Conservation (phyloP, 2,113 vertebrate species). For the Hylia prasina region DNA sequence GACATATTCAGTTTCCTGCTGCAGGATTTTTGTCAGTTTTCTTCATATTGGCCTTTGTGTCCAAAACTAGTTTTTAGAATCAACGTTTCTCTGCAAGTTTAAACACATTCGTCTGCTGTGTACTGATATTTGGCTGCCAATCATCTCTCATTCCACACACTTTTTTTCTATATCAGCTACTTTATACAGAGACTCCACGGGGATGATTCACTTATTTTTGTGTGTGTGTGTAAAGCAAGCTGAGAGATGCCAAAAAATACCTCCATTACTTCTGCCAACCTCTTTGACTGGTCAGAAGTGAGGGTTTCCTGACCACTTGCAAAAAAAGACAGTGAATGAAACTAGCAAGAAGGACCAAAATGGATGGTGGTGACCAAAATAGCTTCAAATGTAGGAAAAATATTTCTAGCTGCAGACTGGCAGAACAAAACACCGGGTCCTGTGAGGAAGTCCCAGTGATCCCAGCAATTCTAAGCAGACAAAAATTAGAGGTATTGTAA, state of each 20-base stretch:
- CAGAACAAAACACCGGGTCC: background rate
- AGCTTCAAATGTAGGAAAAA: background rate
- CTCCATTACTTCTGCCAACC: background rate
- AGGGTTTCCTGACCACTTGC: background rate
- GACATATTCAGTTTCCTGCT: background rate
- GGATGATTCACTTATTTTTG: background rate
- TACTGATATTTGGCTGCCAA: background rate
- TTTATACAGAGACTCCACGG: background rate
- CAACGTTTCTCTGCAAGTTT: fast-evolving
- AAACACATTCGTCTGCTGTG: background rate
- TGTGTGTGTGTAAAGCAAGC: background rate
- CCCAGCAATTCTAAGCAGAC: background rate
- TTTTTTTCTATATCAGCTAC: background rate
- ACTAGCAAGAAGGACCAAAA: background rate
- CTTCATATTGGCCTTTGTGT: background rate
- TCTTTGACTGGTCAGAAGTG: background rate
- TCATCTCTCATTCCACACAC: background rate
- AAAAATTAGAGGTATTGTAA: background rate
- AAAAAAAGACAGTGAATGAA: background rate
- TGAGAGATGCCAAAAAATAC: background rate
- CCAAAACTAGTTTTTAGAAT: background rate
- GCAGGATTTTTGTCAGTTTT: background rate
- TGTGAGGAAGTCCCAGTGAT: background rate
- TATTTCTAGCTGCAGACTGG: background rate
- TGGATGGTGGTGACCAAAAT: no score